phyloP scores from a whole-genome alignment of 2,113 vertebrate species.

The Motacilla tschutschensis region DNA sequence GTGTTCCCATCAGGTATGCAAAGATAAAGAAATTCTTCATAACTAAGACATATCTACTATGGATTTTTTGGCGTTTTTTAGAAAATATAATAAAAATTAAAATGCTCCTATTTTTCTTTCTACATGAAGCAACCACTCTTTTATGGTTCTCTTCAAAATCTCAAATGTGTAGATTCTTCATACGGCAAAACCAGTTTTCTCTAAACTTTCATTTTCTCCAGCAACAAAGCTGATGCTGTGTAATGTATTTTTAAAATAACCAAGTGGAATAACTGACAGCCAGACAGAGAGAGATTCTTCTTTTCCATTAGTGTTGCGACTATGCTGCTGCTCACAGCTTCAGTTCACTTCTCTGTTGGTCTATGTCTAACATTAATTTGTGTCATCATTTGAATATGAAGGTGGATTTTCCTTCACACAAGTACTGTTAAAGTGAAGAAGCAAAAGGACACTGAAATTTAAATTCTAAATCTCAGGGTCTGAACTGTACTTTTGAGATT shows the following conservation, averaged over 20 bases:
- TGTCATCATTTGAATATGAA: slow-evolving; percentile 10
- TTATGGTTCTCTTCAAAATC: neutral
- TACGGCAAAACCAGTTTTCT: neutral
- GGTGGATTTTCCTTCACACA: slow-evolving; percentile 14
- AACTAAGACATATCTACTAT: neutral
- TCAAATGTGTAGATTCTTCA: neutral
- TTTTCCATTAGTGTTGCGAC: neutral
- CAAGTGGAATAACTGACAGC: neutral
- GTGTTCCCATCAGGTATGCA: neutral
- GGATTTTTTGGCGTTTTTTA: neutral
- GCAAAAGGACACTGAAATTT: neutral
- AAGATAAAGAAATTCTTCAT: neutral
- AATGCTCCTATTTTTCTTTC: neutral
- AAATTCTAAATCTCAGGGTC: neutral
- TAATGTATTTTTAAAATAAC: neutral
- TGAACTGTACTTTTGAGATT: neutral
- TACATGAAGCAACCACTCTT: neutral
- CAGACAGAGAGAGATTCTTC: neutral
- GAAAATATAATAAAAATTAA: neutral
- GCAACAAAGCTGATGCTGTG: neutral
- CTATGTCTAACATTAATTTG: neutral
- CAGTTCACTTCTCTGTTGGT: neutral
- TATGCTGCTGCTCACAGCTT: slow-evolving; percentile 23
- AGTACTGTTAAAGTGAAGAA: slow-evolving; percentile 11
- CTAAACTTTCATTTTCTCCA: neutral